These are phyloP conservation scores for Lepidurus couesii DNA, from an alignment of 1,140 invertebrate species.

Conservation along the genomic window DNA sequence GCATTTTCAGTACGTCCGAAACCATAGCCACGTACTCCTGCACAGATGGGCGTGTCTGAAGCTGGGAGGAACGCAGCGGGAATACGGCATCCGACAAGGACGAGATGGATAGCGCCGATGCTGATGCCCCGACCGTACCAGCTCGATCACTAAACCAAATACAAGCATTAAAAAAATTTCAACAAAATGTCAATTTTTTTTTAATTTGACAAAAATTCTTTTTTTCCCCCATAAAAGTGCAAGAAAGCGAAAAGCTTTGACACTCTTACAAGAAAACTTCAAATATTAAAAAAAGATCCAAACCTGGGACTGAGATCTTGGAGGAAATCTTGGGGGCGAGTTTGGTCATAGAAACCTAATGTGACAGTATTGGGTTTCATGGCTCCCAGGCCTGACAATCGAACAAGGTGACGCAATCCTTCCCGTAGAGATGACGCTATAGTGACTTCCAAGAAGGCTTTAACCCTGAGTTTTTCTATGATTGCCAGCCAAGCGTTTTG, in stretches of 20 bases:
- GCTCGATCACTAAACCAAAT: neutral
- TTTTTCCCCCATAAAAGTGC: too few species aligned
- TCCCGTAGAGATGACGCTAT: constrained; percentile 74
- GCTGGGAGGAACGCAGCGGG: constrained; percentile 41
- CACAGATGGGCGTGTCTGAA: constrained; percentile 40
- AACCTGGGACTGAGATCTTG: constrained; percentile 40
- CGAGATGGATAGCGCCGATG: neutral
- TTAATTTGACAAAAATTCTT: too few species aligned
- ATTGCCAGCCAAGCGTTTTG: constrained; percentile 80
- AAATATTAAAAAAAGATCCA: neutral
- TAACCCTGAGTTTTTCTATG: constrained; percentile 67
- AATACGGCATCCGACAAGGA: constrained; percentile 28
- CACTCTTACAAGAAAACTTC: neutral
- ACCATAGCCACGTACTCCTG: constrained; percentile 85
- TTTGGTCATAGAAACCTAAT: constrained; percentile 79
- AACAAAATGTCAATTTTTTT: neutral
- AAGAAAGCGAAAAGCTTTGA: too few species aligned
- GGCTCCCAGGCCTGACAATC: constrained; percentile 89
- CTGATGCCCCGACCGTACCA: neutral
- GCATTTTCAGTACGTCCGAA: constrained; percentile 76
- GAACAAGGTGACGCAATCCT: constrained; percentile 85
- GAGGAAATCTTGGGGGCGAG: constrained; percentile 68
- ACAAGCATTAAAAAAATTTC: neutral
- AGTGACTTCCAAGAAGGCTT: constrained; percentile 95
- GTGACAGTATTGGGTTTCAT: constrained; percentile 98